Evolutionary conservation across 2,888 invertebrate genomes (phyloP), one percentile per base, ranked within the genome.

Genomic region (Actias luna): DNA sequence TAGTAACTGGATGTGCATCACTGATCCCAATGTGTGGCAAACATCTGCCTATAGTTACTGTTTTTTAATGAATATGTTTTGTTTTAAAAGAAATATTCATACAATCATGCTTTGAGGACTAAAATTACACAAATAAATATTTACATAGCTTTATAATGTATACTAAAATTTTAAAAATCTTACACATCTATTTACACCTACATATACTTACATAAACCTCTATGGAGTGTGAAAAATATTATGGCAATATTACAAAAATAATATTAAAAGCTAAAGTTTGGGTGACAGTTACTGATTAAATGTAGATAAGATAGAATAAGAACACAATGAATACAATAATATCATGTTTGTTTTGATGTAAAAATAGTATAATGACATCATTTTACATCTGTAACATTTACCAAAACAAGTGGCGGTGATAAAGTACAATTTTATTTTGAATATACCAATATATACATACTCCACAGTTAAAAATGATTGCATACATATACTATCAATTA

Each of bases 251-350:
- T 25, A 12, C 12, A 29, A 16, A n/a, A n/a, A 55, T 16, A 27
- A 29, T 29, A 29, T 55, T 5, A n/a, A 55, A 55, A 55, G n/a
- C 29, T 55, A 29, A 29, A 29, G 1, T 27, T n/a, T n/a, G 5
- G n/a, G 29, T 16, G 14, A n/a, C 16, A 27, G 25, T n/a, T 12
- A 29, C n/a, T 29, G 27, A 27, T 52, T 27, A 52, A 16, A n/a
- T 52, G 27, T 27, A 46, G 52, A 55, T 55, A 55, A 55, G 55
- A 55, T 55, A n/a, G 16, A 29, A 29, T 55, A 29, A 55, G 29
- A 29, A 16, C 29, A 29, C 29, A 27, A 4, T 52, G 16, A 55
- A n/a, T 10, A 12, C 46, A 50, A 50, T 50, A 8, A 50, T 8
- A 50, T 22, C 2, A 4, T 50, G 10, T 50, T 22, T 50, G 46